These are phyloP conservation scores for Kradibia gibbosae DNA, from an alignment of 1,140 invertebrate genomes.

Conservation along the genomic window DNA sequence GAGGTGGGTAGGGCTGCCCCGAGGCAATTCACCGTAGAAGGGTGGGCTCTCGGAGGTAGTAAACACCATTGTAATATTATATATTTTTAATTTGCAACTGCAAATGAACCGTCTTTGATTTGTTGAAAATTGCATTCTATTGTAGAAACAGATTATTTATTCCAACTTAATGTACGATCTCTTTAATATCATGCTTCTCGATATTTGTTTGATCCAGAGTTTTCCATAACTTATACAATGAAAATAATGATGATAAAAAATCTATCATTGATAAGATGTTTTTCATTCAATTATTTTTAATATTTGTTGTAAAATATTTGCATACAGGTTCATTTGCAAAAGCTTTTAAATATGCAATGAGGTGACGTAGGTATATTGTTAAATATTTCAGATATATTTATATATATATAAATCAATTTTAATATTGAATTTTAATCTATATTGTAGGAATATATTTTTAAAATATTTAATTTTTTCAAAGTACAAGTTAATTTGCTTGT, in stretches of 20 bases:
- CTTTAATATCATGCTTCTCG: too few relatives aligned
- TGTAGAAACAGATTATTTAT: too few relatives aligned
- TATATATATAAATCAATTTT: too few relatives aligned
- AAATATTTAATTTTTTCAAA: too few relatives aligned
- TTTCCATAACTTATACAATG: neutral
- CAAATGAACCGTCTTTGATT: conserved; percentile 57
- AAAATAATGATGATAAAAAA: neutral
- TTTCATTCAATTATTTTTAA: neutral
- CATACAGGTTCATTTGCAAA: conserved; percentile 40
- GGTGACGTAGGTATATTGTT: conserved; percentile 52
- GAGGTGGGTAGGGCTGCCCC: conserved; percentile 70
- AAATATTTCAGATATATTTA: neutral
- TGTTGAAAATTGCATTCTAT: too few relatives aligned
- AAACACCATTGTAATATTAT: conserved; percentile 62
- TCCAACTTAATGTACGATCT: too few relatives aligned
- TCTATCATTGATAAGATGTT: neutral
- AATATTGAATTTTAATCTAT: too few relatives aligned
- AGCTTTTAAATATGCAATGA: conserved; percentile 48
- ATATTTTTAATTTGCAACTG: conserved; percentile 54
- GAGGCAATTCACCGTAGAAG: conserved; percentile 61
- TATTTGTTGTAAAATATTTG: neutral
- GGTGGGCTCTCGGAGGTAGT: conserved; percentile 69
- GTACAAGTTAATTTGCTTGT: too few relatives aligned
- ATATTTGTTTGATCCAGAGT: neutral
- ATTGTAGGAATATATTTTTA: too few relatives aligned